Conservation (phyloP, 2,113 vertebrate species). For the Bubalus kerabau region DNA sequence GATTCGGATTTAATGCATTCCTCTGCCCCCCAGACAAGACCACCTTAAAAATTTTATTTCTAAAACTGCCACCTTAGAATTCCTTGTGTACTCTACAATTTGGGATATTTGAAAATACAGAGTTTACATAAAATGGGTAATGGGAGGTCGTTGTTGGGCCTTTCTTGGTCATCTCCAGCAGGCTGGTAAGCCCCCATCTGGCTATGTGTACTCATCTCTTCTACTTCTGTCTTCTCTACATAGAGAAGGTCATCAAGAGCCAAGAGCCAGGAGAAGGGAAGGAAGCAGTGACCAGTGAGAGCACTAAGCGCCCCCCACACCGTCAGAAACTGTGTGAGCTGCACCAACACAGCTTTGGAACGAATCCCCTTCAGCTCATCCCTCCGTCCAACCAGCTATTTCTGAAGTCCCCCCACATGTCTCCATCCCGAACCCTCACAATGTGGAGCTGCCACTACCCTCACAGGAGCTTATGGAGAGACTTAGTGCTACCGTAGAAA, state of each 20-base stretch:
- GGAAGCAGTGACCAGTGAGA: neutral
- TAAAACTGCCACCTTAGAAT: neutral
- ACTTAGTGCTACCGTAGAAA: neutral
- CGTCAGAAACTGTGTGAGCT: neutral
- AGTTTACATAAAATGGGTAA: neutral
- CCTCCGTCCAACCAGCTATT: neutral
- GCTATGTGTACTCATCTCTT: neutral
- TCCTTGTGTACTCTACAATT: neutral
- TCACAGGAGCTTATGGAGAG: neutral
- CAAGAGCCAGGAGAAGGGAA: neutral
- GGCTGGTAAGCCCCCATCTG: neutral
- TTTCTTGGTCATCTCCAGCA: neutral
- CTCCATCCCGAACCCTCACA: accelerated
- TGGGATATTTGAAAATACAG: neutral
- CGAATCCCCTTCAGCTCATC: neutral
- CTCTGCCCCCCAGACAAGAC: neutral
- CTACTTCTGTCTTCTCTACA: neutral
- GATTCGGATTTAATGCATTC: neutral
- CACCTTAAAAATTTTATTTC: neutral
- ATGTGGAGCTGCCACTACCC: neutral
- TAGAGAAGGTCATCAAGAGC: neutral
- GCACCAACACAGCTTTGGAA: neutral
- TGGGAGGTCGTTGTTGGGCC: neutral
- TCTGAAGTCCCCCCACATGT: neutral
- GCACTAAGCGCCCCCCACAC: neutral